phyloP scores from a whole-genome alignment of 2,888 invertebrate species.

The Campaea margaritaria region DNA sequence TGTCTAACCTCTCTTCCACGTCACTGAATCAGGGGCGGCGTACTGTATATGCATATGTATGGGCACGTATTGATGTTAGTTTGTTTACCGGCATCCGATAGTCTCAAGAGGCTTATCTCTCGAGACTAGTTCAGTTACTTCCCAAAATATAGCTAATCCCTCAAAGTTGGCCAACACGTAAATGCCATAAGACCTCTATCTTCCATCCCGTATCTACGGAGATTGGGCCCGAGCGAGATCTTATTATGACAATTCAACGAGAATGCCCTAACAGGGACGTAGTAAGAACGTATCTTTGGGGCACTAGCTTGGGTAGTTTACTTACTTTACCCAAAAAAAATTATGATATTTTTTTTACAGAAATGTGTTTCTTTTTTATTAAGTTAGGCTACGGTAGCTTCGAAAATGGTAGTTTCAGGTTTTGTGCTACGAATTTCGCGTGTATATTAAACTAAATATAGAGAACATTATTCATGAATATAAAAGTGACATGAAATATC shows the following conservation, averaged over 20 bases:
- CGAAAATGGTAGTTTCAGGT: no score
- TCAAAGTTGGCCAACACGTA: slow-evolving; percentile 25
- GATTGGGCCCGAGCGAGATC: slow-evolving; percentile 20
- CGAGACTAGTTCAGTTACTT: slow-evolving; percentile 26
- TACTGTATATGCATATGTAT: background rate
- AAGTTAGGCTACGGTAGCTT: no score
- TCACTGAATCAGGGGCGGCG: no score
- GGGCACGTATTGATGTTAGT: background rate
- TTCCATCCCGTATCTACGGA: slow-evolving; percentile 21
- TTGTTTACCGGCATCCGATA: background rate
- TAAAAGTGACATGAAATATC: no score
- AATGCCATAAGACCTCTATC: slow-evolving; percentile 19
- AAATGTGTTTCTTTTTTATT: no score
- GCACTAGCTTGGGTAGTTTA: background rate
- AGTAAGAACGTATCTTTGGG: background rate
- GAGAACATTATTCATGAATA: no score
- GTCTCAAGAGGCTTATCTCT: background rate
- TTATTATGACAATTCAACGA: slow-evolving; percentile 17
- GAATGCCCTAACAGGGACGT: background rate
- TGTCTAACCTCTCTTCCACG: no score
- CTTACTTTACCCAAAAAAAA: background rate
- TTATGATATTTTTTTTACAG: background rate
- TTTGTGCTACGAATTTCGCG: no score
- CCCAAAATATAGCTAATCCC: slow-evolving; percentile 33
- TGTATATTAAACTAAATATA: no score